Percentiles rank a stretch among this genome's conserved stretches.
Evolutionary conservation across 2,113 vertebrate genomes (phyloP).

Genomic region (Todiramphus saurophagus): DNA sequence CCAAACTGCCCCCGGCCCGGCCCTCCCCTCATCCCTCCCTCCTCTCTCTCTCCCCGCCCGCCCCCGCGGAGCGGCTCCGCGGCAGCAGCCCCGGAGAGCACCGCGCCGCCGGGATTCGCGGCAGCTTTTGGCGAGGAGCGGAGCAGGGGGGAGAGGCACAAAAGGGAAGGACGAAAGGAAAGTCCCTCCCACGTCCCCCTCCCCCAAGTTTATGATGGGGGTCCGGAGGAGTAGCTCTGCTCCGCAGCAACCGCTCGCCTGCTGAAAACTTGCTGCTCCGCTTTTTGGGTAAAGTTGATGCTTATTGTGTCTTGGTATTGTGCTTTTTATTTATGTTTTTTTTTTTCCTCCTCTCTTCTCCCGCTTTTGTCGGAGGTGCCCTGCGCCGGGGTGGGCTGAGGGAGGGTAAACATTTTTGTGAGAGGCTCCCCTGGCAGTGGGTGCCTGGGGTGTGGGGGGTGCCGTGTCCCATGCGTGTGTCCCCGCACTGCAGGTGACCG

Average conservation of each 20-base stretch:
- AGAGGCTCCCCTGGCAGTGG: neutral
- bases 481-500: neutral
- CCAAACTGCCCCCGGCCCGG: neutral
- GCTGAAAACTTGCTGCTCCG: conserved; percentile 61
- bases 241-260: conserved; percentile 30
- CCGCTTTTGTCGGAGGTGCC: neutral
- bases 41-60: neutral
- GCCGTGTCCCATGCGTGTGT: neutral
- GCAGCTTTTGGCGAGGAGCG: neutral
- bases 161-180: conserved; percentile 48
- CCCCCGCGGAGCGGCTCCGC: conserved; percentile 18
- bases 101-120: neutral
- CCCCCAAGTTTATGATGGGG: conserved; percentile 67
- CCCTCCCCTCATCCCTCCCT: neutral
- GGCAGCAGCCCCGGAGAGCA: neutral
- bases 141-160: conserved; percentile 8
- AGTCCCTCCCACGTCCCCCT: conserved; percentile 51
- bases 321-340: neutral
- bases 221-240: conserved; percentile 24
- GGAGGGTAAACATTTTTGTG: neutral
- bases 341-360: neutral
- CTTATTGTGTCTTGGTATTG: conserved; percentile 33
- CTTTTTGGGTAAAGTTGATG: conserved; percentile 64
- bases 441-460: neutral
- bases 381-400: neutral